Conservation (phyloP, 2,113 vertebrate species). For the Tachysurus vachellii region DNA sequence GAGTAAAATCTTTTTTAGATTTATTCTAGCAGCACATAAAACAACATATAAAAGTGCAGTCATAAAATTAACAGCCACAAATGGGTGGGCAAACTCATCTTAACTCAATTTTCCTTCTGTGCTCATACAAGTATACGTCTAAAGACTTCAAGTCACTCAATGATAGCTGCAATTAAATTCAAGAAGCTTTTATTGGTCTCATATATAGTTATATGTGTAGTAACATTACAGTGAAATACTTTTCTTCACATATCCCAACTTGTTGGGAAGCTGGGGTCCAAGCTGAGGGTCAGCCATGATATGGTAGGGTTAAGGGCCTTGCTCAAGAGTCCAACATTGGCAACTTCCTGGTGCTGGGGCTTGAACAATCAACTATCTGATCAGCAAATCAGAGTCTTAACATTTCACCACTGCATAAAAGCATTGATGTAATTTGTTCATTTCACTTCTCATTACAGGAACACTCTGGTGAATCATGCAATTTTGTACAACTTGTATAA, state of each 20-base stretch:
- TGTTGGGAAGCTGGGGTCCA: background rate
- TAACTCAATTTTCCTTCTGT: slow-evolving; percentile 65
- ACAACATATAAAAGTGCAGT: slow-evolving; percentile 69
- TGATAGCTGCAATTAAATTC: background rate
- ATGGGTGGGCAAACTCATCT: slow-evolving; percentile 57
- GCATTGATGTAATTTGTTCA: slow-evolving; percentile 43
- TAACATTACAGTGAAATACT: background rate
- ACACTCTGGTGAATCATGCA: slow-evolving; percentile 2
- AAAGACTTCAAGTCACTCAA: slow-evolving; percentile 20
- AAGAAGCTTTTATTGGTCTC: background rate
- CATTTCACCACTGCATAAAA: background rate
- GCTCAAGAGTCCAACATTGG: background rate
- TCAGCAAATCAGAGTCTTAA: background rate
- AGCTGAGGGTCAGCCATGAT: background rate
- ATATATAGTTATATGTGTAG: background rate
- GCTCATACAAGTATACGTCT: slow-evolving; percentile 28
- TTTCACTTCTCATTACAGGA: slow-evolving; percentile 48
- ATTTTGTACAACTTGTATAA: background rate
- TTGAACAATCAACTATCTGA: background rate
- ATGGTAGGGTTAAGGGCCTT: background rate
- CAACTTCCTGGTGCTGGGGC: background rate
- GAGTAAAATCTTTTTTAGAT: slow-evolving; percentile 56
- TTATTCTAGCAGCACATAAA: slow-evolving; percentile 71
- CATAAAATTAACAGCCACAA: slow-evolving; percentile 76
- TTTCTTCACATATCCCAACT: background rate